Conservation (phyloP, 23 tunicate species). For the Oikopleura albicans region DNA sequence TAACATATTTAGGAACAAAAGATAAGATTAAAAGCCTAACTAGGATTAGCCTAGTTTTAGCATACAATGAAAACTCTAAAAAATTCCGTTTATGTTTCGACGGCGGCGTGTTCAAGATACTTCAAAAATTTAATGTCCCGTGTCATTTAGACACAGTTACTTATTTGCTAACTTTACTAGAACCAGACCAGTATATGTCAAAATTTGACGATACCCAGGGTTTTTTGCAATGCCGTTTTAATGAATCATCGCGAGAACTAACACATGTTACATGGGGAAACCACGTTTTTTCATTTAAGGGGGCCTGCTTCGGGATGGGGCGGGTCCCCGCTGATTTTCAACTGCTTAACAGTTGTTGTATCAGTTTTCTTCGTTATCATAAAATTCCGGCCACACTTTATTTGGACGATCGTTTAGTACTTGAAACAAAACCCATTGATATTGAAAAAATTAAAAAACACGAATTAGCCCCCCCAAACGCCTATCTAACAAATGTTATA, state of each 20-base stretch:
- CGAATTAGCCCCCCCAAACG: background rate
- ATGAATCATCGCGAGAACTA: background rate
- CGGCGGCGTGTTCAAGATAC: background rate
- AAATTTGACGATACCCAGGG: background rate
- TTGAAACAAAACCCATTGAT: background rate
- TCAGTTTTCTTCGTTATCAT: background rate
- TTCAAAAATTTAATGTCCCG: background rate
- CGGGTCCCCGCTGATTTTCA: background rate
- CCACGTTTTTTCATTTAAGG: background rate
- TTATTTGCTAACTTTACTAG: background rate
- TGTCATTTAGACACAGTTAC: background rate
- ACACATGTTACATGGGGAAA: background rate
- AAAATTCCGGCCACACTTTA: background rate
- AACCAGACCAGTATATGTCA: background rate
- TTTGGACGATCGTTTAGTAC: background rate
- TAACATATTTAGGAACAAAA: background rate
- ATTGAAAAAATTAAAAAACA: background rate
- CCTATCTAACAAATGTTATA: background rate
- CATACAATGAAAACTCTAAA: background rate
- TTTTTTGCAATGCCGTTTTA: background rate
- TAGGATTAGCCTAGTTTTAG: background rate
- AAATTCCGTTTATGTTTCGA: background rate
- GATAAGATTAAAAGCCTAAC: background rate
- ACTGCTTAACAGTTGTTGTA: background rate
- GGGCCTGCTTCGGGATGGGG: background rate